Conservation (phyloP, 2,797 vertebrate species). For the Leontopithecus rosalia region DNA sequence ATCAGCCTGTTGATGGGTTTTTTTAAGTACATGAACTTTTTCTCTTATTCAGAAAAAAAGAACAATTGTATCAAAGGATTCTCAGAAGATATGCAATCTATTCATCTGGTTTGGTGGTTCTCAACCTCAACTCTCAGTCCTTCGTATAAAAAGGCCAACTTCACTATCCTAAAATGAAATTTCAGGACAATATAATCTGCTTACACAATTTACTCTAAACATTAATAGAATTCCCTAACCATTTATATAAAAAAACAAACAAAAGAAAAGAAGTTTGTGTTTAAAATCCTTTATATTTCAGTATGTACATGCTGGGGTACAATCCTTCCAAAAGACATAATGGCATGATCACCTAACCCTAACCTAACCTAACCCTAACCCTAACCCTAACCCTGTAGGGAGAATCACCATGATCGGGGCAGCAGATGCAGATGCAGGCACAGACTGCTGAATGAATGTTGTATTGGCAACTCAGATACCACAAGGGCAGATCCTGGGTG, state of each 20-base stretch:
- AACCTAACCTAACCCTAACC: too few relatives aligned
- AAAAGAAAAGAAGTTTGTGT: not conserved
- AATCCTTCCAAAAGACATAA: not conserved
- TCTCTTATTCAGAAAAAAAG: not conserved
- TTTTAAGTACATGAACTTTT: not conserved
- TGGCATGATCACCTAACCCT: not conserved
- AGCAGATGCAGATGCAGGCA: not conserved
- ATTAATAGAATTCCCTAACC: not conserved
- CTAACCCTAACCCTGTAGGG: too few relatives aligned
- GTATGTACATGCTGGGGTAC: not conserved
- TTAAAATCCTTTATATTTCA: not conserved
- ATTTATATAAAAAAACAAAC: not conserved
- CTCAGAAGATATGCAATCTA: not conserved
- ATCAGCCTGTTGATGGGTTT: not conserved
- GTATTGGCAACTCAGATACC: not conserved
- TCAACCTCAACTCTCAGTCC: not conserved
- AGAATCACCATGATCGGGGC: not conserved
- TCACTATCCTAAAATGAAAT: conserved; percentile 28
- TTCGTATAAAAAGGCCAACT: not conserved
- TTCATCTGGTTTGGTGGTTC: not conserved
- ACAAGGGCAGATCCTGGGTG: not conserved
- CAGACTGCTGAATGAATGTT: not conserved
- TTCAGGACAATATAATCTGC: not conserved
- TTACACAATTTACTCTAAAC: not conserved
- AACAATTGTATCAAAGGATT: not conserved